Conservation (phyloP, 2,888 invertebrate genomes). For the Dryadula phaetusa region DNA sequence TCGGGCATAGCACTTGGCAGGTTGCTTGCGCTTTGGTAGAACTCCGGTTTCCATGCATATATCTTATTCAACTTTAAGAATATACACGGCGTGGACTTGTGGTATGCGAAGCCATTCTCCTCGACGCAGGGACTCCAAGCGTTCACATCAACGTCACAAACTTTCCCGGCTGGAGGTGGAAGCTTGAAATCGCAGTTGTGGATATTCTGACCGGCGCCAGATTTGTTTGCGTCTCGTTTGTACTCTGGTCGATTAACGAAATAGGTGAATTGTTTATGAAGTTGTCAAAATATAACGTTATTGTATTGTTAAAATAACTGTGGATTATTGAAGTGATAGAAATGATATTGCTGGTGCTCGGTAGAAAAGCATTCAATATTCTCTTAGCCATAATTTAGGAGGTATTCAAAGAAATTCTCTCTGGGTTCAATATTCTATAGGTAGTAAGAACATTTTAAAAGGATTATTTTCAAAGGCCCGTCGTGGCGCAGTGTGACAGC, state of each 20-base stretch:
- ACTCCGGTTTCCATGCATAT: slow-evolving; percentile 94
- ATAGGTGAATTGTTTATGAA: too few relatives aligned
- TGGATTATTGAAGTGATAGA: too few relatives aligned
- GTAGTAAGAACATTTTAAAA: too few relatives aligned
- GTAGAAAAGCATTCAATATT: too few relatives aligned
- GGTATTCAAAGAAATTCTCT: too few relatives aligned
- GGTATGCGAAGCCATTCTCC: slow-evolving; percentile 94
- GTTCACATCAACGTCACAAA: slow-evolving; percentile 94
- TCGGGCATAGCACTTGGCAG: slow-evolving; percentile 91
- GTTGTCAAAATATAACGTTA: too few relatives aligned
- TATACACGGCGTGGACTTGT: slow-evolving; percentile 96
- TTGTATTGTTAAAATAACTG: too few relatives aligned
- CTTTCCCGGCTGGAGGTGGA: slow-evolving; percentile 88
- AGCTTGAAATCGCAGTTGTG: slow-evolving; percentile 90
- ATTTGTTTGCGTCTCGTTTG: slow-evolving; percentile 88
- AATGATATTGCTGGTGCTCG: too few relatives aligned
- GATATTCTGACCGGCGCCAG: slow-evolving; percentile 90
- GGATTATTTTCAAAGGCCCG: too few relatives aligned
- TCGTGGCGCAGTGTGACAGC: too few relatives aligned
- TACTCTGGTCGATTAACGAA: slow-evolving; percentile 85
- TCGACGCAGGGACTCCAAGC: slow-evolving; percentile 92
- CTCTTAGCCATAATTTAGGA: too few relatives aligned
- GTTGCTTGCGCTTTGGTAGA: slow-evolving; percentile 88
- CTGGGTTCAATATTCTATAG: too few relatives aligned
- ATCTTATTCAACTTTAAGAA: slow-evolving; percentile 98